Base-by-base conservation (phyloP, 2,797 vertebrate genomes). In the Epinephelus malabaricus region DNA sequence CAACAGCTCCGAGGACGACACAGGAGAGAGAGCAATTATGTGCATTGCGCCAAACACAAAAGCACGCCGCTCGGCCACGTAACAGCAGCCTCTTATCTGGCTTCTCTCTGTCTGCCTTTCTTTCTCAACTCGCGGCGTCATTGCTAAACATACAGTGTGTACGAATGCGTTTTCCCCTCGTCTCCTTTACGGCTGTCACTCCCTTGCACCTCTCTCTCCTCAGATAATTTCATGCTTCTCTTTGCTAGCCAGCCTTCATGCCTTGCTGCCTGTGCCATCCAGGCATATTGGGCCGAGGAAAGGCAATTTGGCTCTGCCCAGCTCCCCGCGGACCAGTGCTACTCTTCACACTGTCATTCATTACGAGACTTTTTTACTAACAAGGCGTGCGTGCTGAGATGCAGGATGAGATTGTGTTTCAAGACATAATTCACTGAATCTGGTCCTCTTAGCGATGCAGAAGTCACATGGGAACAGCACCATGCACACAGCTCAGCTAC, bases 301-400 rank as follows among this genome's bases (percentile, higher is more conserved):
- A 90, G 91, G 82, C 89, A 91, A 88, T 94, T 92, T 93, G 83
- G 87, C 87, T 90, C 83, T 69, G 73, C 85, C 86, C 82, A 73
- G 86, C 88, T 92, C 92, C 92, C 92, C 4, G 83, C 8, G 78
- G 93, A 91, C 88, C 83, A 6, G 63, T 25, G 69, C 79, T 83
- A 70, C 88, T 88, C 86, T 79, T 90, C 90, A 83, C 90, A 65
- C 86, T 88, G 90, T 89, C 91, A 85, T 87, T 86, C 83, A 78
- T 87, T 82, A 78, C 70, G 34, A 86, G 86, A 85, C 83, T 85
- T 91, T 43, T 86, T 79, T 58, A 71, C 88, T 89, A 92, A 91
- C 88, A 92, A 92, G 92, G 81, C 81, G n/a, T 63, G 73, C 75
- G 60, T 86, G 78, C 88, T 73, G 89, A 83, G 86, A 89, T 76